Evolutionary conservation across 1,140 invertebrate species (phyloP), one percentile per base, ranked within the genome.

Genomic region (Halyomorpha halys): DNA sequence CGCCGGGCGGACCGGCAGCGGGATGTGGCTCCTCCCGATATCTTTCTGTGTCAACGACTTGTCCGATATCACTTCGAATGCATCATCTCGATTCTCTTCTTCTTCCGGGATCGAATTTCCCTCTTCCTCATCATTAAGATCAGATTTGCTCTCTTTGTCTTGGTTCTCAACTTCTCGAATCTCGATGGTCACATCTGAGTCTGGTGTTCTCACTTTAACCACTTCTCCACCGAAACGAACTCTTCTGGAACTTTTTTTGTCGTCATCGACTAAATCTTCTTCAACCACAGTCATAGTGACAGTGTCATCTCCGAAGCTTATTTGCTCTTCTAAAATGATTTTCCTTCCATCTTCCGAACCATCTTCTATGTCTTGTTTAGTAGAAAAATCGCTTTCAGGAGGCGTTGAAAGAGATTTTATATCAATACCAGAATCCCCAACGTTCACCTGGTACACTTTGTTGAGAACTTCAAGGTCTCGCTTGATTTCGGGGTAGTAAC

Each of bases 211-310:
- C 70, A 91, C 78, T 76, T 90, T 90, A 0, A 90, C 83, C 56
- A 87, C 80, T 76, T 90, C 89, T 11, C 89, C 89, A 0, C 89
- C 89, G 70, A 91, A 91, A 30, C 86, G 81, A 1, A 91, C 89
- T 69, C 86, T 80, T 62, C 76, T 73, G 5, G 68, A 68, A 0
- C 70, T 70, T 60, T 63, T 68, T 67, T 76, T 80, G 70, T 86
- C 85, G 71, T 89, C 87, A 45, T 60, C 45, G 25, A 9, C 54
- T 11, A 51, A 39, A 34, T 59, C 51, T 64, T 62, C 61, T 21
- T 64, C 39, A 0, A 45, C 13, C 16, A 61, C 15, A 8, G 30
- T 60, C 59, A 60, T 60, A 21, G 59, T 60, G 5, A 60, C 39
- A 19, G 59, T 18, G 25, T 18, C 39, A 44, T 60, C 39, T 23